These are phyloP conservation scores for Schizothorax lantsangensis DNA, from an alignment of 2,797 vertebrate species.

Conservation along the genomic window DNA sequence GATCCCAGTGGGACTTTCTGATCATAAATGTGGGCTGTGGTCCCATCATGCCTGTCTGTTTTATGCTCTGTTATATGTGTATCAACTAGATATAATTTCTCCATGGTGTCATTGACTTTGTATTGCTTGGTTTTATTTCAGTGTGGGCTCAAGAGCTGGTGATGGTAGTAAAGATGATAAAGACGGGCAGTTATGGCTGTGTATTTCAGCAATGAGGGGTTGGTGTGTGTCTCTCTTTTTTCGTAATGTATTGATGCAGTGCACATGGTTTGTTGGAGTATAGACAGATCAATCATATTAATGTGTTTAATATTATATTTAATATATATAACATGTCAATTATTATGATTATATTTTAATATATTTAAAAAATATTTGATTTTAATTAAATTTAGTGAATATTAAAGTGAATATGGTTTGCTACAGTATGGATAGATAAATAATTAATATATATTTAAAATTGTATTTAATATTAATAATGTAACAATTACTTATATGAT, in stretches of 20 bases:
- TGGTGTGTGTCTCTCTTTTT: not conserved
- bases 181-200: not conserved
- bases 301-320: not conserved
- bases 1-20: conserved; percentile 40
- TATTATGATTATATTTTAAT: not conserved
- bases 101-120: conserved; percentile 10
- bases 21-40: conserved; percentile 13
- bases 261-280: not conserved
- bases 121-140: conserved; percentile 39
- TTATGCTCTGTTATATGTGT: conserved; percentile 15
- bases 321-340: not conserved
- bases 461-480: not conserved
- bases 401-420: not conserved
- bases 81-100: conserved; percentile 27
- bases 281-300: not conserved
- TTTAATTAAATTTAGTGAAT: not conserved
- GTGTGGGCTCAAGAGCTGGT: conserved; percentile 11
- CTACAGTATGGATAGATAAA: too few relatives aligned
- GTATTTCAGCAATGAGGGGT: not conserved
- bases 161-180: conserved; percentile 28
- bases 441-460: too few relatives aligned
- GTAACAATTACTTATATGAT: not conserved
- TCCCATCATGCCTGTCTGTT: conserved; percentile 21
- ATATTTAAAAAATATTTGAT: not conserved
- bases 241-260: not conserved